These are phyloP conservation scores for Geopemphigus sp. DNA, from an alignment of 1,140 invertebrate species.

Conservation along the genomic window DNA sequence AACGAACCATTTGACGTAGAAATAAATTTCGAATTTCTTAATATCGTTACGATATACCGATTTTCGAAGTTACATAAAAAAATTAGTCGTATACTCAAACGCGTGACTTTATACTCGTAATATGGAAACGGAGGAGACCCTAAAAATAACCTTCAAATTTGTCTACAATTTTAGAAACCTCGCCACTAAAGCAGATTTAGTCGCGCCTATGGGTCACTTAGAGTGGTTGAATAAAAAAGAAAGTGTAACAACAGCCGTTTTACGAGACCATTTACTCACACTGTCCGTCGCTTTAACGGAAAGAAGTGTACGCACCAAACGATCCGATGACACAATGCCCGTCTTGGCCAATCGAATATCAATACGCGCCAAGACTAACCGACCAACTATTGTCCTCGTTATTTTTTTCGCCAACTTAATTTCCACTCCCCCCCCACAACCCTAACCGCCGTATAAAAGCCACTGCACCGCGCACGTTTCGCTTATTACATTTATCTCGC, in stretches of 20 bases:
- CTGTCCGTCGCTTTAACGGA: constrained; percentile 14
- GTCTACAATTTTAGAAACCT: no score
- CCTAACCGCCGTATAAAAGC: not conserved
- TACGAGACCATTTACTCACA: not conserved
- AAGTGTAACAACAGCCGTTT: no score
- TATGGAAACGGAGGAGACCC: no score
- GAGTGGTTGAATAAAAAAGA: no score
- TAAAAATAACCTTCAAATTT: no score
- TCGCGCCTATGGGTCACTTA: not conserved
- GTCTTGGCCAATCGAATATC: not conserved
- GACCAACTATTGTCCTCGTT: not conserved
- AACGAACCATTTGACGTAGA: no score
- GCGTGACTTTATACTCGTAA: no score
- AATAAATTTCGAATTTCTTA: no score
- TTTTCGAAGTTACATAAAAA: no score
- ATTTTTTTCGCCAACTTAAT: constrained; percentile 15
- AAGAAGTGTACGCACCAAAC: not conserved
- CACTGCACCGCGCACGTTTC: not conserved
- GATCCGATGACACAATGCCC: not conserved
- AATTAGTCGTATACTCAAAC: no score
- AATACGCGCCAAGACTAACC: not conserved
- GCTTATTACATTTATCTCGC: constrained; percentile 21
- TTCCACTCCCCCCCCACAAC: no score
- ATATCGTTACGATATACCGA: not conserved
- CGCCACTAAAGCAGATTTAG: not conserved